Evolutionary conservation across 2,888 invertebrate genomes (phyloP).

Genomic region (Stratiomys singularior): DNA sequence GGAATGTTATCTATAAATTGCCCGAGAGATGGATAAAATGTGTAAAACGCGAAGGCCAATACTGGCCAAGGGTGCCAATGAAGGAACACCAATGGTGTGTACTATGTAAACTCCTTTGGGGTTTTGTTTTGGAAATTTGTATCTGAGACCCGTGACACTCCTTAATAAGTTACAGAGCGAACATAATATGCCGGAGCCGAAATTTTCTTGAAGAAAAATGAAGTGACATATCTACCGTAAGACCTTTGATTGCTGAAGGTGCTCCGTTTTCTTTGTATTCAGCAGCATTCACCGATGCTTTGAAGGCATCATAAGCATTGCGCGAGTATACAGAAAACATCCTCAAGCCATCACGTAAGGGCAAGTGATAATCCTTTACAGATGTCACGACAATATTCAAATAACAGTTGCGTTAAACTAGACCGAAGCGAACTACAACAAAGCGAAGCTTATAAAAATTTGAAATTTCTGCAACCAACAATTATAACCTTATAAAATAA

Average conservation of each 20-base stretch:
- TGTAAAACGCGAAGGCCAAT: no score
- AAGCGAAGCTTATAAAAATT: no score
- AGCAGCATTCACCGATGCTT: not conserved
- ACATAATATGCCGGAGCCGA: not conserved
- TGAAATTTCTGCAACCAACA: no score
- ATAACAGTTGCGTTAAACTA: no score
- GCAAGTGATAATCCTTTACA: not conserved
- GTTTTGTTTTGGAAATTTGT: no score
- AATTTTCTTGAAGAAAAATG: not conserved
- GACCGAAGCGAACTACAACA: no score
- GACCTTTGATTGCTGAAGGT: not conserved
- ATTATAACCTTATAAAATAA: no score
- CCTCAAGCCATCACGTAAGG: not conserved
- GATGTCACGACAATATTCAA: not conserved
- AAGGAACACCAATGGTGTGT: no score
- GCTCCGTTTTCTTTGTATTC: not conserved
- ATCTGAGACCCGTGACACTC: not conserved
- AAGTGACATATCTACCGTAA: not conserved
- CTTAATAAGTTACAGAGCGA: not conserved
- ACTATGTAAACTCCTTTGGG: no score
- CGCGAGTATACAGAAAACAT: not conserved
- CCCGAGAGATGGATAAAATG: no score
- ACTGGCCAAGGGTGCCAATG: no score
- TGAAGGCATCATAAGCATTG: not conserved
- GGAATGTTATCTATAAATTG: no score